Conservation (phyloP, 2,113 vertebrate species). For the Sorex araneus region DNA sequence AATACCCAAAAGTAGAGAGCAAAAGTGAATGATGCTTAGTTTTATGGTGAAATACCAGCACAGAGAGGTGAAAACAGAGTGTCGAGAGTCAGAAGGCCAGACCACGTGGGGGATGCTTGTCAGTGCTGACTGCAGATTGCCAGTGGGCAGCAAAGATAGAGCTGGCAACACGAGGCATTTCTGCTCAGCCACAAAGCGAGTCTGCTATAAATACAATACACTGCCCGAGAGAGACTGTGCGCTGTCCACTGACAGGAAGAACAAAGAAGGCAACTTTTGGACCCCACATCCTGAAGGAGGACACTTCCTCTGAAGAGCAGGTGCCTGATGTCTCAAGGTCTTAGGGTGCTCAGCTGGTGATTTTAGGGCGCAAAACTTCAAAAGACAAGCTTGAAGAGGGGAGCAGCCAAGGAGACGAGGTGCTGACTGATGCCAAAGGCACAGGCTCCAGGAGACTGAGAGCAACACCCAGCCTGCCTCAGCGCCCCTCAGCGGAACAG, state of each 20-base stretch:
- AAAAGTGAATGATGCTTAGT: neutral
- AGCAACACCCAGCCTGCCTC: neutral
- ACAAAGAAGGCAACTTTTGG: neutral
- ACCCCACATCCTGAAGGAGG: neutral
- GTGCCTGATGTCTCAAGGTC: neutral
- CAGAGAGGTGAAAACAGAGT: neutral
- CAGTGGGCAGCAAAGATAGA: no score
- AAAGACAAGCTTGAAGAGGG: accelerated
- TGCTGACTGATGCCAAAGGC: neutral
- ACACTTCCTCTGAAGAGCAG: neutral
- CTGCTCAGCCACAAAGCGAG: neutral
- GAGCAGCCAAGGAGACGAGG: neutral
- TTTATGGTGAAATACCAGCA: neutral
- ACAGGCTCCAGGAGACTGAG: neutral
- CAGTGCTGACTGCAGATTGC: accelerated
- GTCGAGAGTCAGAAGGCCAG: neutral
- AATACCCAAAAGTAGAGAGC: no score
- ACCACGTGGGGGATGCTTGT: accelerated
- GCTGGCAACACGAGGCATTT: neutral
- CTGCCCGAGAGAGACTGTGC: no score
- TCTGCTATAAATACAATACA: neutral
- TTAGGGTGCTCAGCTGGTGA: neutral
- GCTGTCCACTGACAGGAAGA: accelerated
- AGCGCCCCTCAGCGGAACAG: neutral
- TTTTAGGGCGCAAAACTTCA: neutral